Evolutionary conservation across 1,140 invertebrate genomes (phyloP).

Genomic region (Euura lappo): DNA sequence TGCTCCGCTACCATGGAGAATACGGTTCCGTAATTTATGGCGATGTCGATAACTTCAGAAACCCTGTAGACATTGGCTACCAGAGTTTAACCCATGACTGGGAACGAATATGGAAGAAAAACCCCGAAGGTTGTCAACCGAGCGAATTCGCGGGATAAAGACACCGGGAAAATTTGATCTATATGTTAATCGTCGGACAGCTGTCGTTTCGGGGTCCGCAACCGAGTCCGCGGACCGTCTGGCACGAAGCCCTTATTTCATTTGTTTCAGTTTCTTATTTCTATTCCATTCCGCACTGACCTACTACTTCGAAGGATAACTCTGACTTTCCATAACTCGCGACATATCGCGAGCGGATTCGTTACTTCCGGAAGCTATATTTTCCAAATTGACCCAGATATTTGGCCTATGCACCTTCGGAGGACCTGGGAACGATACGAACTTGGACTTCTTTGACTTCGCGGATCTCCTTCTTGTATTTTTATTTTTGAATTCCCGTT

Average conservation of each 20-base stretch:
- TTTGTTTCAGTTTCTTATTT: neutral
- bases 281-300: neutral
- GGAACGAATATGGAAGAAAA: neutral
- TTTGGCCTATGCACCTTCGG: neutral
- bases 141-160: neutral
- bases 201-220: slow-evolving; percentile 30
- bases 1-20: neutral
- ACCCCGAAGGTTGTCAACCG: neutral
- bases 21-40: neutral
- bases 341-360: neutral
- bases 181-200: slow-evolving; percentile 42
- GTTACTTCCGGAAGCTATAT: neutral
- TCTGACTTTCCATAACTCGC: slow-evolving; percentile 1
- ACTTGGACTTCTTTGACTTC: too few species aligned
- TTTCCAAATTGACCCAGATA: neutral
- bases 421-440: too few species aligned
- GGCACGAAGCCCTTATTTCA: neutral
- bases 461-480: too few species aligned
- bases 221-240: slow-evolving; percentile 17
- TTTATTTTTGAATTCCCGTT: too few species aligned
- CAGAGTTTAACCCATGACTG: neutral
- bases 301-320: neutral
- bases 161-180: slow-evolving; percentile 35
- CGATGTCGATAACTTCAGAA: neutral
- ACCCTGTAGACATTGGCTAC: neutral